Evolutionary conservation across 64 coral and sea anemone genomes (phyloP).

Genomic region (Porites australiensis): DNA sequence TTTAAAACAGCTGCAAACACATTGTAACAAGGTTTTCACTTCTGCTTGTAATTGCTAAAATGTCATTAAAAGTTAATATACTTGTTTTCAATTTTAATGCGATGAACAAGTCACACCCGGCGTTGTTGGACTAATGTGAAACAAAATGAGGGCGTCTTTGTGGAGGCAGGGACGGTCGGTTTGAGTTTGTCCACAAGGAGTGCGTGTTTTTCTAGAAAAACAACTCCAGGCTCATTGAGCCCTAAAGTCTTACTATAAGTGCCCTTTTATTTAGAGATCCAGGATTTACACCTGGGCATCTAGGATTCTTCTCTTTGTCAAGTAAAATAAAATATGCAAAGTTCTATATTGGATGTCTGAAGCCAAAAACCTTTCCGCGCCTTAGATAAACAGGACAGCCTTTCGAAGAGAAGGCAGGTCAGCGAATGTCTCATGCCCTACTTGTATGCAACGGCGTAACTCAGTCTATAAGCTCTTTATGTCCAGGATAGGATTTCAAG

Average conservation of each 20-base stretch:
- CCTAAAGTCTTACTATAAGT: slow-evolving; percentile 43
- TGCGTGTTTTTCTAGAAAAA: background rate
- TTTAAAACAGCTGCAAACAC: slow-evolving; percentile 20
- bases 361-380: background rate
- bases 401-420: background rate
- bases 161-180: no score
- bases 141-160: background rate
- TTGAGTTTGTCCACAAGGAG: background rate
- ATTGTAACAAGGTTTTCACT: slow-evolving; percentile 7
- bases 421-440: background rate
- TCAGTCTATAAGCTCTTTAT: background rate
- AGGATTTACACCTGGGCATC: slow-evolving; percentile 78
- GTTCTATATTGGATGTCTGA: background rate
- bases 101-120: background rate
- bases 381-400: background rate
- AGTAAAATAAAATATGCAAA: slow-evolving; percentile 49
- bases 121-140: background rate
- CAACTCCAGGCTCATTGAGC: background rate
- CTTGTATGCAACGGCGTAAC: no score
- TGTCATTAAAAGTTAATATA: slow-evolving; percentile 44
- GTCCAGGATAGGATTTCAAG: background rate
- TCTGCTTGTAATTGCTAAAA: slow-evolving; percentile 19
- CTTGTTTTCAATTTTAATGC: slow-evolving; percentile 3
- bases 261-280: slow-evolving; percentile 44
- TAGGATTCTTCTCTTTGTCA: slow-evolving; percentile 72